These are phyloP conservation scores for Gasterosteus aculeatus DNA, from an alignment of 2,113 vertebrate genomes.

Conservation along the genomic window DNA sequence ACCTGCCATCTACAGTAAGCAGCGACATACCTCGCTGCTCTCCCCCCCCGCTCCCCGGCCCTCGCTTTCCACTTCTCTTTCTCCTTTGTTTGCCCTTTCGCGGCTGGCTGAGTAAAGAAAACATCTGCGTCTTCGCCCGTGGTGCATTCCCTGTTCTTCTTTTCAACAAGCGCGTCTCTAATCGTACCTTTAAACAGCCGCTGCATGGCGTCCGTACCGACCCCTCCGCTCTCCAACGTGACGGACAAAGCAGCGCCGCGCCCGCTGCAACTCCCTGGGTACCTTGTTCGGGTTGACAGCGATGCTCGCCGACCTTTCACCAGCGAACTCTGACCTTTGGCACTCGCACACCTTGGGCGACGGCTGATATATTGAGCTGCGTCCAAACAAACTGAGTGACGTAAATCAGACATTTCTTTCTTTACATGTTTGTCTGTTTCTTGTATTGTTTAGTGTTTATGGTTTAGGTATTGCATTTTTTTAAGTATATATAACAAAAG, in stretches of 20 bases:
- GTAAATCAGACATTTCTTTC: background rate
- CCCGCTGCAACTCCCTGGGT: slow-evolving; percentile 64
- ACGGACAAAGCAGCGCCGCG: slow-evolving; percentile 32
- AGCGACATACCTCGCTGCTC: slow-evolving; percentile 67
- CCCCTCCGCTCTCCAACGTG: slow-evolving; percentile 32
- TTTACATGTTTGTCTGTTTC: background rate
- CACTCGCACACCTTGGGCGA: slow-evolving; percentile 22
- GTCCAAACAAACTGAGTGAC: background rate
- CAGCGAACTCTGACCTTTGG: slow-evolving; percentile 59
- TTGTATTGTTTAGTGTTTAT: background rate
- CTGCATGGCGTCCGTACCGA: slow-evolving; percentile 41
- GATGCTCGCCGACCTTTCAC: slow-evolving; percentile 62
- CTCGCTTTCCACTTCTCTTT: slow-evolving; percentile 26
- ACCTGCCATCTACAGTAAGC: slow-evolving; percentile 75
- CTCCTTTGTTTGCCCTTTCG: slow-evolving; percentile 12
- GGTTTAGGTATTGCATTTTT: background rate
- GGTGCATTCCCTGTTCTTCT: slow-evolving; percentile 53
- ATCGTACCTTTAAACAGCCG: slow-evolving; percentile 64
- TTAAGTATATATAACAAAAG: background rate
- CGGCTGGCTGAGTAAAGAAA: slow-evolving; percentile 34
- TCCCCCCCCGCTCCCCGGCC: slow-evolving; percentile 37
- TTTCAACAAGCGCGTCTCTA: slow-evolving; percentile 65
- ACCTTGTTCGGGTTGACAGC: slow-evolving; percentile 54
- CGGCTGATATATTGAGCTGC: slow-evolving; percentile 56
- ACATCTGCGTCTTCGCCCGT: slow-evolving; percentile 61